Percentiles rank a stretch among this genome's conserved stretches.
Evolutionary conservation across 2,797 vertebrate genomes (phyloP).

Genomic region (Sebastes elongatus): DNA sequence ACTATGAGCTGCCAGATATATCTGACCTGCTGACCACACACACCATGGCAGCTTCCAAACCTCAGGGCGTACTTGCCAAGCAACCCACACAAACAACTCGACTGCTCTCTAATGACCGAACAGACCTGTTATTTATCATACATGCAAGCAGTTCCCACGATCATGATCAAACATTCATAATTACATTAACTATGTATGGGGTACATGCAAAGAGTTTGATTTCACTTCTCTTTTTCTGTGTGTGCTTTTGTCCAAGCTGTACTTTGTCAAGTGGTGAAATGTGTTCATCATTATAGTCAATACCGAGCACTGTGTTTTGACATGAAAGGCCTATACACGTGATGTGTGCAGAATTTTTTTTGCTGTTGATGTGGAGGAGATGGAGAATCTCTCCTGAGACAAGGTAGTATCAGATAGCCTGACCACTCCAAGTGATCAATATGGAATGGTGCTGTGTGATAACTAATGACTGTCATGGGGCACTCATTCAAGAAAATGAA

Average conservation of each 20-base stretch:
- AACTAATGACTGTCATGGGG: constrained; percentile 63
- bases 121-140: constrained; percentile 51
- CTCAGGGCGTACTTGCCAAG: constrained; percentile 50
- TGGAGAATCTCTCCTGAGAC: constrained; percentile 50
- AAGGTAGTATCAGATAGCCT: constrained; percentile 50
- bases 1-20: constrained; percentile 58
- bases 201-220: constrained; percentile 17
- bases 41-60: constrained; percentile 54
- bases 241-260: not conserved
- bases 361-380: constrained; percentile 20
- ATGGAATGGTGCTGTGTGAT: constrained; percentile 55
- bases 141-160: constrained; percentile 56
- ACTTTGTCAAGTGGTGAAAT: constrained; percentile 24
- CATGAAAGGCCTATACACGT: constrained; percentile 18
- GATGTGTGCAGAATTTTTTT: constrained; percentile 8
- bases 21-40: constrained; percentile 69
- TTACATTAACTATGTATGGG: constrained; percentile 37
- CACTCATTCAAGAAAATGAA: constrained; percentile 70
- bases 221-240: not conserved
- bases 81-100: constrained; percentile 58
- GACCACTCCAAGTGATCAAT: constrained; percentile 69
- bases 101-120: constrained; percentile 48
- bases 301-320: constrained; percentile 30
- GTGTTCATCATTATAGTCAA: constrained; percentile 12
- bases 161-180: constrained; percentile 30